Conservation (phyloP, 2,888 invertebrate genomes). For the Choreutis nemorana region DNA sequence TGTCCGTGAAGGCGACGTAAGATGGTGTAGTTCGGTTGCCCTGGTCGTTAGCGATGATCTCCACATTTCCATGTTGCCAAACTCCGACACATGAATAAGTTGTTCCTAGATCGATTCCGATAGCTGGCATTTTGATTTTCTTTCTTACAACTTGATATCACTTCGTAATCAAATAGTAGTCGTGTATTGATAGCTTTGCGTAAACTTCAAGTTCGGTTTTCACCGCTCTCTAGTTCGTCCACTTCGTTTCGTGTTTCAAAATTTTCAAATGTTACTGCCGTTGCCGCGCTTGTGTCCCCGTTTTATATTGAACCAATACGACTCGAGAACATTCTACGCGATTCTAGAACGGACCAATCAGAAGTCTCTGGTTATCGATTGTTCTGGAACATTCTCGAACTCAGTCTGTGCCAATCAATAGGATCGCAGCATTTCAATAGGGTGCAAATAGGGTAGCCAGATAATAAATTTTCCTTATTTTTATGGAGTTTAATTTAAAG, state of each 20-base stretch:
- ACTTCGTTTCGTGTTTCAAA: conserved; percentile 30
- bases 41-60: conserved; percentile 89
- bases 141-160: no score
- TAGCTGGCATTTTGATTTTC: conserved; percentile 38
- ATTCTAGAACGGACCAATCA: conserved; percentile 28
- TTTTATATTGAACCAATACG: conserved; percentile 33
- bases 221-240: no score
- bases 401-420: conserved; percentile 20
- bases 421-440: no score
- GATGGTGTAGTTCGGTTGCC: conserved; percentile 89
- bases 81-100: conserved; percentile 89
- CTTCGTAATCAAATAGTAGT: no score
- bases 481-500: no score
- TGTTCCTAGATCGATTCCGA: conserved; percentile 77
- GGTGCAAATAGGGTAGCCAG: no score
- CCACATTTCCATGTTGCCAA: conserved; percentile 83
- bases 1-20: conserved; percentile 88
- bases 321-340: conserved; percentile 28
- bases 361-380: conserved; percentile 6
- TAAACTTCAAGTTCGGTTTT: conserved; percentile 28
- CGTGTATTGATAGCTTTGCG: no score
- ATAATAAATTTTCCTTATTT: no score
- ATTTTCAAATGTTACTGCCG: conserved; percentile 28
- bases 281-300: conserved; percentile 22
- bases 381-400: conserved; percentile 35